These are phyloP conservation scores for Drosophila pseudoobscura DNA, from an alignment of 1,140 invertebrate species.

Conservation along the genomic window DNA sequence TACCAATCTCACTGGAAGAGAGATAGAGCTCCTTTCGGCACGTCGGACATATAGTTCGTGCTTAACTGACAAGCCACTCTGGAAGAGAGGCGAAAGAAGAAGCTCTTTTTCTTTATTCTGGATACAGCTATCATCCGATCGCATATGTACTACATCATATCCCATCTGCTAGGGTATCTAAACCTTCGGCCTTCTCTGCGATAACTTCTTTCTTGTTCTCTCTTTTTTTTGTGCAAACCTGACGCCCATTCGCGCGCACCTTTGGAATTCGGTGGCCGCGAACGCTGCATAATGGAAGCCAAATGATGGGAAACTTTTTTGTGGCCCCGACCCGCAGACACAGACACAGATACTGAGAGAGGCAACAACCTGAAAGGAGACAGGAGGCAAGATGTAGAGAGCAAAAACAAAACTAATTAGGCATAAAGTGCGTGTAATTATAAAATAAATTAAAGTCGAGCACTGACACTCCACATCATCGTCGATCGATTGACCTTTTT, in stretches of 20 bases:
- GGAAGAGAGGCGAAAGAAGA: too few species aligned
- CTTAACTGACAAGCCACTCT: too few species aligned
- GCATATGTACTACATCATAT: too few species aligned
- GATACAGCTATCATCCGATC: too few species aligned
- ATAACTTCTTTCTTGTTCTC: too few species aligned
- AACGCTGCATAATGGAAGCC: constrained; percentile 80
- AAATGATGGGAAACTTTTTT: constrained; percentile 82
- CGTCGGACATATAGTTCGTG: too few species aligned
- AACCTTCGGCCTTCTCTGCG: too few species aligned
- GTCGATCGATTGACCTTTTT: constrained; percentile 71
- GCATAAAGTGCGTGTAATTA: constrained; percentile 69
- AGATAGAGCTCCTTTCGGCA: too few species aligned
- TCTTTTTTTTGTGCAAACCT: constrained; percentile 42
- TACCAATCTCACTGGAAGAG: too few species aligned
- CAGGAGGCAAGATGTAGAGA: neutral
- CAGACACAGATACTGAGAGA: neutral
- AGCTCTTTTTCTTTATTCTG: neutral
- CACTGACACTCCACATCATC: constrained; percentile 48
- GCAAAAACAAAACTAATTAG: constrained; percentile 68
- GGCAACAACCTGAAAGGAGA: constrained; percentile 3
- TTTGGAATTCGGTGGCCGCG: constrained; percentile 79
- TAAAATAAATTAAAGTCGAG: constrained; percentile 73
- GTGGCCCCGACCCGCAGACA: constrained; percentile 28
- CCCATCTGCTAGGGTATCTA: too few species aligned
- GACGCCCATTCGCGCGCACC: constrained; percentile 62